A percentile compares a stretch with the other conserved stretches of the same genome.
Evolutionary conservation across 2,888 invertebrate species (phyloP).

Genomic region (Alentia gelatinosa): DNA sequence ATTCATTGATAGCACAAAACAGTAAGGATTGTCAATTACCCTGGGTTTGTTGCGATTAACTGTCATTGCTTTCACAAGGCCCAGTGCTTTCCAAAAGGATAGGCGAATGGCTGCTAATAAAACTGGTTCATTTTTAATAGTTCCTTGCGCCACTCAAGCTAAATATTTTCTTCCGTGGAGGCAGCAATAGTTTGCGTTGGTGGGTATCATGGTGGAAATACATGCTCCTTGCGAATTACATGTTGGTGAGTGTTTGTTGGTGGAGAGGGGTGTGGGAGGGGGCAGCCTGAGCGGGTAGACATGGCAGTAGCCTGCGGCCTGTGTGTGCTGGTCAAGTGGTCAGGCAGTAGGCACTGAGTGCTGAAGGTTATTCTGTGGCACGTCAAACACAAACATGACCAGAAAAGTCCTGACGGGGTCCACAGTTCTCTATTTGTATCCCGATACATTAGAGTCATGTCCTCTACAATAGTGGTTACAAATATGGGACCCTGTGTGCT

Average conservation of each 20-base stretch:
- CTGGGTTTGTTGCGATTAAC: no score
- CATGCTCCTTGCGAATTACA: background rate
- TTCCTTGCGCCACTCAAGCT: no score
- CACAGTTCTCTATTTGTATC: background rate
- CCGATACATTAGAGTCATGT: background rate
- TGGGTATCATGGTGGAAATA: background rate
- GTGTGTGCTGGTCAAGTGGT: background rate
- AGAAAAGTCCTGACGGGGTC: background rate
- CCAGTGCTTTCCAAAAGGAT: no score
- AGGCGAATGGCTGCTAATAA: no score
- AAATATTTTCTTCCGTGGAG: no score
- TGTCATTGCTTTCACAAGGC: no score
- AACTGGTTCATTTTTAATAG: no score
- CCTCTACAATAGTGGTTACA: background rate
- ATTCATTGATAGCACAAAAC: no score
- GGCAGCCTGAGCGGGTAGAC: background rate
- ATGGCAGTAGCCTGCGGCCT: background rate
- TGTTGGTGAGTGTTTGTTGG: background rate
- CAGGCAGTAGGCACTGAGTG: background rate
- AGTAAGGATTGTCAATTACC: no score
- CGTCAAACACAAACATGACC: background rate
- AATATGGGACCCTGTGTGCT: background rate
- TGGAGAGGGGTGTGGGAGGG: background rate
- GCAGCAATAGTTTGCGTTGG: no score
- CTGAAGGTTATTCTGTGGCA: background rate